Evolutionary conservation across 2,113 vertebrate genomes (phyloP), one percentile per base, ranked within the genome.

Genomic region (Taxidea taxus): DNA sequence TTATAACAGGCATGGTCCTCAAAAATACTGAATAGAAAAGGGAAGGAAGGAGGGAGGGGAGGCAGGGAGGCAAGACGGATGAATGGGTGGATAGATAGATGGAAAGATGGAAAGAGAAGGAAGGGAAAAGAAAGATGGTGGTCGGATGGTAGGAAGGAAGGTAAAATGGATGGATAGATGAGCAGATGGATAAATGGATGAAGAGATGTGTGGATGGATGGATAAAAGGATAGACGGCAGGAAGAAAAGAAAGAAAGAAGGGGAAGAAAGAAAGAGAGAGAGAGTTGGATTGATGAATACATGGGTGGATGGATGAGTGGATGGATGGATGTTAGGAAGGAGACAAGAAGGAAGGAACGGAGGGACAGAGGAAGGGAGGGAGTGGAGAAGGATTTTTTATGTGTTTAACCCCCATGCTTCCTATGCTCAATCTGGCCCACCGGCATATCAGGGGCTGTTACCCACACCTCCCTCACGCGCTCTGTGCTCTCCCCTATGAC

Each of bases 191-290:
- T 4, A 56, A 18, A 14, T 16, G 25, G 29, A 20, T 42, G 29
- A 10, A 12, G 6, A 20, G 14, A 54, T 6, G 29, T 5, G 16
- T 12, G 37, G 62, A 8, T 4, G 3, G 66, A 29, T 3, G 3
- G n/a, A n/a, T 13, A 27, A 8, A 42, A 0, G 15, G n/a, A 27
- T 13, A 44, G 29, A 37, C 3, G 23, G 37, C 37, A 37, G 44
- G 51, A 49, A 80, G 37, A 7, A 34, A 80, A 21, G 37, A 58
- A 7, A 66, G 34, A 37, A n/a, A 27, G 15, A 87, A 92, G 23
- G 58, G 58, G 15, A 87, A 70, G 90, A 94, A 92, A 66, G 90
- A 94, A 96, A 34, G 74, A 62, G 44, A 80, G 70, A 27, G 44
- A 47, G 7, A 37, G 14, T n/a, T n/a, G n/a, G n/a, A n/a, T n/a